A percentile compares a stretch with the other conserved stretches of the same genome.
phyloP scores from a whole-genome alignment of 2,797 vertebrate genomes.

The Enteromius radiatus region DNA sequence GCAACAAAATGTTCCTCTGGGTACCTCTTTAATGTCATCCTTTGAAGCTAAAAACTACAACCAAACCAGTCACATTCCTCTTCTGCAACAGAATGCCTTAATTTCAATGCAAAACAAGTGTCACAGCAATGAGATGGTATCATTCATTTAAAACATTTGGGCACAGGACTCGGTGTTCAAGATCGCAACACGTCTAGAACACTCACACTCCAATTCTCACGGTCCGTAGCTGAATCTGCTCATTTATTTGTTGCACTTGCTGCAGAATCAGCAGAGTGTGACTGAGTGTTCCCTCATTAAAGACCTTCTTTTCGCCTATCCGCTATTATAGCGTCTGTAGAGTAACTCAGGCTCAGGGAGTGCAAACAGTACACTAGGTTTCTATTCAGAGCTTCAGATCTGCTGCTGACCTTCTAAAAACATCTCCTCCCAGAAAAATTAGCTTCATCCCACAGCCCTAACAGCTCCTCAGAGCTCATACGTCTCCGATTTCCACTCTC shows the following conservation, averaged over 20 bases:
- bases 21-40: background rate
- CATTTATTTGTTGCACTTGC: slow-evolving; percentile 44
- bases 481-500: slow-evolving; percentile 13
- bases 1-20: background rate
- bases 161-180: background rate
- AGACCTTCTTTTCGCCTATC: slow-evolving; percentile 8
- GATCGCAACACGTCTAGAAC: background rate
- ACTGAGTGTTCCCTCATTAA: slow-evolving; percentile 36
- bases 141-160: background rate
- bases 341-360: slow-evolving; percentile 22
- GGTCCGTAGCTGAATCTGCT: slow-evolving; percentile 30
- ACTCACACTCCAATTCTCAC: slow-evolving; percentile 1
- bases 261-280: slow-evolving; percentile 43
- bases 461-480: slow-evolving; percentile 35
- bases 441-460: background rate
- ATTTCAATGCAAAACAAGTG: background rate
- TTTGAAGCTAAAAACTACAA: background rate
- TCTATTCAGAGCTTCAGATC: slow-evolving; percentile 14
- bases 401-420: slow-evolving; percentile 28
- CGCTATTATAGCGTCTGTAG: slow-evolving; percentile 13
- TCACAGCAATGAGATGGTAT: background rate
- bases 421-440: slow-evolving; percentile 17
- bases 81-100: background rate
- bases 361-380: background rate
- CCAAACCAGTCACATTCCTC: background rate